Conservation (phyloP, 2,888 invertebrate genomes). For the Volucella bombylans region DNA sequence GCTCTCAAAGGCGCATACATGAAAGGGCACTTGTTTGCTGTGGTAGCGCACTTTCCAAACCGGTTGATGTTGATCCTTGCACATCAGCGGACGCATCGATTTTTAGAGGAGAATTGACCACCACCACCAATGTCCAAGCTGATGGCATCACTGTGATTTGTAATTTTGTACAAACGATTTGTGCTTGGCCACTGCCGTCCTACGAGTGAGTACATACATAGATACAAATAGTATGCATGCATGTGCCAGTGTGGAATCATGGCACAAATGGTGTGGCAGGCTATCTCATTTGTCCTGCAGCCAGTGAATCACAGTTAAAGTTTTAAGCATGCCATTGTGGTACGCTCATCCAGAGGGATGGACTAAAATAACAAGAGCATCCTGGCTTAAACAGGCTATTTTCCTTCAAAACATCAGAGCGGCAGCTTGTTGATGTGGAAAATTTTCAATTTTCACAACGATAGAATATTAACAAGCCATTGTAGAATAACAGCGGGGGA, state of each 20-base stretch:
- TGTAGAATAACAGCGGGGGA: conserved; percentile 30
- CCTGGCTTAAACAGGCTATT: conserved; percentile 64
- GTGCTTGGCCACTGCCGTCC: conserved; percentile 35
- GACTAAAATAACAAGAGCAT: conserved; percentile 66
- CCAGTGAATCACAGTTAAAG: conserved; percentile 72
- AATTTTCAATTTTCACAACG: conserved; percentile 72
- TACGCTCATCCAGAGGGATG: conserved; percentile 38
- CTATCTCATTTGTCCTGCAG: conserved; percentile 71
- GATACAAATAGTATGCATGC: neutral
- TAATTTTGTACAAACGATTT: conserved; percentile 71
- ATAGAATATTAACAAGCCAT: conserved; percentile 69
- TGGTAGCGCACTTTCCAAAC: conserved; percentile 44
- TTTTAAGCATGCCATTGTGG: conserved; percentile 69
- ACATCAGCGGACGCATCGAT: conserved; percentile 65
- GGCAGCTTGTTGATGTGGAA: conserved; percentile 63
- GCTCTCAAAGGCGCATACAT: conserved; percentile 52
- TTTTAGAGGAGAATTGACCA: conserved; percentile 49
- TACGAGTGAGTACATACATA: too few relatives aligned
- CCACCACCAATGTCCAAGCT: conserved; percentile 7
- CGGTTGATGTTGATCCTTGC: conserved; percentile 64
- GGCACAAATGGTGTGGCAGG: conserved; percentile 68
- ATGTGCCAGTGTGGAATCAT: conserved; percentile 27
- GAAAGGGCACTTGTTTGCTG: conserved; percentile 45
- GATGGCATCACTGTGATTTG: conserved; percentile 71
- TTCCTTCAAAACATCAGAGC: conserved; percentile 67